A percentile compares a stretch with the other conserved stretches of the same genome.
These are phyloP conservation scores for Coracopsis vasa DNA, from an alignment of 2,113 vertebrate genomes.

Conservation along the genomic window DNA sequence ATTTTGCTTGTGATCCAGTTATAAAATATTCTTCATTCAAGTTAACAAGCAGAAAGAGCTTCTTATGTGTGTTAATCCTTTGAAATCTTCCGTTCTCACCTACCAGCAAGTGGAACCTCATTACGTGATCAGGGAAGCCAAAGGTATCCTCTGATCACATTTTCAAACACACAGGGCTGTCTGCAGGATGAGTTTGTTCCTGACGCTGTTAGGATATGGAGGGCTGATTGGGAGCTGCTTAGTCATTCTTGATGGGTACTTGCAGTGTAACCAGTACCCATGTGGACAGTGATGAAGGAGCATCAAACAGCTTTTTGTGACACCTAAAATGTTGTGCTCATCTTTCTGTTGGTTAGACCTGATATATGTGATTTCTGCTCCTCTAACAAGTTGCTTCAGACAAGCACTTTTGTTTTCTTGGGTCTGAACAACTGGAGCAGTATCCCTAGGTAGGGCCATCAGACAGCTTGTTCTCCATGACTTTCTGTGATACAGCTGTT, in stretches of 20 bases:
- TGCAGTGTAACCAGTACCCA: not conserved
- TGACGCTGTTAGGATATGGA: not conserved
- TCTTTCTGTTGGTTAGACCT: not conserved
- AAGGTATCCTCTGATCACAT: not conserved
- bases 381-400: not conserved
- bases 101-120: accelerated
- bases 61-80: not conserved
- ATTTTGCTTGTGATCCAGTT: not conserved
- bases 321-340: not conserved
- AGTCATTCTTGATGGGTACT: not conserved
- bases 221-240: not conserved
- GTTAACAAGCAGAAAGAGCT: not conserved
- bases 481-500: not conserved
- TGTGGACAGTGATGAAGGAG: not conserved
- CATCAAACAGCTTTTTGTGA: not conserved
- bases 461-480: not conserved
- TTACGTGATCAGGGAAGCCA: not conserved
- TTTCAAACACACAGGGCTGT: not conserved
- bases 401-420: not conserved
- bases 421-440: not conserved
- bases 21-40: not conserved
- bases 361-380: not conserved
- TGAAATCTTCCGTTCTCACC: not conserved
- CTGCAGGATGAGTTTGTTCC: not conserved
- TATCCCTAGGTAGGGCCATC: no score